Evolutionary conservation across 2,797 vertebrate species (phyloP), one percentile per base, ranked within the genome.

Genomic region (Enteromius trimaculatus): DNA sequence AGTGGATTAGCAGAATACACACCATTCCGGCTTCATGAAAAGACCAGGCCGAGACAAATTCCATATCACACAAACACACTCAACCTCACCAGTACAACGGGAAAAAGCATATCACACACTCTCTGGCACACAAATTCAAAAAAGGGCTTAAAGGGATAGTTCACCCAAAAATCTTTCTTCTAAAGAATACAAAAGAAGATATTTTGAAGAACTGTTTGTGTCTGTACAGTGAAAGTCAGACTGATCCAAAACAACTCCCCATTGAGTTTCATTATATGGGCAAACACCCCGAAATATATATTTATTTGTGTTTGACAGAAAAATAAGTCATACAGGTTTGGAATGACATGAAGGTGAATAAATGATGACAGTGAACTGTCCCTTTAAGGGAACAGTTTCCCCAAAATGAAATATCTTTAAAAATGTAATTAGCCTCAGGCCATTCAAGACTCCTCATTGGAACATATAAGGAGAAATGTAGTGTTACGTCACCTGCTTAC

Each of bases 1-100:
- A 60, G 55, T 64, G 84, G 81, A 83, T 83, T 78, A 87, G 65
- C 64, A 47, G 74, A 87, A 83, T 74, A 71, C 78, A 84, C 60
- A 76, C 58, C 29, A 72, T 78, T 69, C 65, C 39, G 69, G 68
- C 51, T 87, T 79, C 75, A 70, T 83, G 64, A 83, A 78, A 83
- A 83, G 65, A 78, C 19, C 65, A 49, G 66, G 66, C 53, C 10
- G 53, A 70, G 72, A 65, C 26, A 82, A 58, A 83, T 82, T 83
- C 53, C 64, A 65, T 78, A 83, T 83, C 82, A 78, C 51, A 62
- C 21, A 83, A 68, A 60, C 75, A 83, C 74, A 83, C 51, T 77
- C 81, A 69, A 62, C 37, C 74, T 42, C 49, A 70, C 74, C 49
- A 42, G 44, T 58, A 83, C 39, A 60, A 78, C n/a, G 2, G 29